Percentiles rank a stretch among this genome's conserved stretches.
These are phyloP conservation scores for Syrphus vitripennis DNA, from an alignment of 2,888 invertebrate species.

Conservation along the genomic window DNA sequence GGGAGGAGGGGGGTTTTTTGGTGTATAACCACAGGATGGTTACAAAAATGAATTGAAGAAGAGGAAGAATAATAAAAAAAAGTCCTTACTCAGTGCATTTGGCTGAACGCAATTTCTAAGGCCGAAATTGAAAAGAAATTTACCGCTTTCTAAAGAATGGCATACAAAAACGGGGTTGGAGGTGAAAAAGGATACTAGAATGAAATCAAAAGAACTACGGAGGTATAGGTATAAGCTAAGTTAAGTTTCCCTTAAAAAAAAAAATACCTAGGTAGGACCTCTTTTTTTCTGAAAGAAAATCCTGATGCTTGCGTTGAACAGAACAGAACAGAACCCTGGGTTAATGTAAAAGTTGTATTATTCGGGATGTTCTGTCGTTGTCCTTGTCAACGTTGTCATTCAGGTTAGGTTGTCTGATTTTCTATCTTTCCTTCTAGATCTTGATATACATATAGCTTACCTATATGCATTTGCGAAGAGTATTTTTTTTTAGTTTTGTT, in stretches of 20 bases:
- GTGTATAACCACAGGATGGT: slow-evolving; percentile 49
- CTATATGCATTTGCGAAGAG: background rate
- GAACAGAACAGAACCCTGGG: slow-evolving; percentile 11
- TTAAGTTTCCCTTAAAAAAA: background rate
- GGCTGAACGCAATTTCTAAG: slow-evolving; percentile 55
- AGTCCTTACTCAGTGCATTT: slow-evolving; percentile 62
- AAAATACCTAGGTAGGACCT: background rate
- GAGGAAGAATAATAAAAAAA: slow-evolving; percentile 25
- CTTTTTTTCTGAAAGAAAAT: slow-evolving; percentile 12
- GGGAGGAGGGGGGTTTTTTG: background rate
- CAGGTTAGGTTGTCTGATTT: background rate
- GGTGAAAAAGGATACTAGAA: background rate
- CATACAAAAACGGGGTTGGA: background rate
- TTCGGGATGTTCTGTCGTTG: slow-evolving; percentile 43
- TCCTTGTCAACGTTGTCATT: slow-evolving; percentile 24
- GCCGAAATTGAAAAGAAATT: slow-evolving; percentile 66
- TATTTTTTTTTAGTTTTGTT: background rate
- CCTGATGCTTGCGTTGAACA: slow-evolving; percentile 45
- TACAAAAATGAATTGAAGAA: slow-evolving; percentile 9
- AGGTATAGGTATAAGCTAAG: background rate
- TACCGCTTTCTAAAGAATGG: slow-evolving; percentile 50
- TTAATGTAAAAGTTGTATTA: slow-evolving; percentile 29
- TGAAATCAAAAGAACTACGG: background rate
- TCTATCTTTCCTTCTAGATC: background rate
- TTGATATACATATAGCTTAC: background rate